A percentile compares a stretch with the other conserved stretches of the same genome.
Evolutionary conservation across 2,888 invertebrate species (phyloP).

Genomic region (Scrobipalpa costella): DNA sequence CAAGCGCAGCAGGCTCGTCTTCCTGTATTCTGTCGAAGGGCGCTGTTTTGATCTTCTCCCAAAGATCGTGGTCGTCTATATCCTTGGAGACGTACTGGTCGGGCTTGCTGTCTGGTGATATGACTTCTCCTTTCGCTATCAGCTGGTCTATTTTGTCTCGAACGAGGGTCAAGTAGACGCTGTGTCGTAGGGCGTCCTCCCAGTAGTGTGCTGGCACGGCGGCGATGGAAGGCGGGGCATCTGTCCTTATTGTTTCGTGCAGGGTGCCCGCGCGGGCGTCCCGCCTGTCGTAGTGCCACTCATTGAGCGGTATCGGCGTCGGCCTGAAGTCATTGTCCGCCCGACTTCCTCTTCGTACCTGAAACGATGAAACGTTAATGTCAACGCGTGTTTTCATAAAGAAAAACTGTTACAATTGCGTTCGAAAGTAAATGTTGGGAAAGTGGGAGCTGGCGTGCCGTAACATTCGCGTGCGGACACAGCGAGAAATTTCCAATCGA

Average conservation of each 20-base stretch:
- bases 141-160: slow-evolving; percentile 79
- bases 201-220: slow-evolving; percentile 77
- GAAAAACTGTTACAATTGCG: slow-evolving; percentile 54
- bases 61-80: slow-evolving; percentile 70
- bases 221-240: slow-evolving; percentile 44
- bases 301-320: slow-evolving; percentile 67
- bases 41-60: slow-evolving; percentile 74
- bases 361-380: slow-evolving; percentile 39
- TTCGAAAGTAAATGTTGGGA: slow-evolving; percentile 78
- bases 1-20: slow-evolving; percentile 77
- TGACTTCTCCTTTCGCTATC: slow-evolving; percentile 61
- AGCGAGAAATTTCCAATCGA: slow-evolving; percentile 66
- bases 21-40: slow-evolving; percentile 65
- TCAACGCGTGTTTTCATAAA: slow-evolving; percentile 36
- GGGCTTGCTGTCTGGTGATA: slow-evolving; percentile 50
- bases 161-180: slow-evolving; percentile 83
- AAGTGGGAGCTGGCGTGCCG: slow-evolving; percentile 65
- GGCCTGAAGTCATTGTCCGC: slow-evolving; percentile 64
- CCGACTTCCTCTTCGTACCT: slow-evolving; percentile 58
- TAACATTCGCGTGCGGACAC: slow-evolving; percentile 60
- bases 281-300: slow-evolving; percentile 56
- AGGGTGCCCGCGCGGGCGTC: slow-evolving; percentile 49
- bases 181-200: slow-evolving; percentile 86
- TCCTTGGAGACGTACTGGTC: slow-evolving; percentile 53
- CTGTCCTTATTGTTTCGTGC: slow-evolving; percentile 53